Evolutionary conservation across 1,140 invertebrate genomes (phyloP).

Genomic region (Caenorhabditis briggsae): DNA sequence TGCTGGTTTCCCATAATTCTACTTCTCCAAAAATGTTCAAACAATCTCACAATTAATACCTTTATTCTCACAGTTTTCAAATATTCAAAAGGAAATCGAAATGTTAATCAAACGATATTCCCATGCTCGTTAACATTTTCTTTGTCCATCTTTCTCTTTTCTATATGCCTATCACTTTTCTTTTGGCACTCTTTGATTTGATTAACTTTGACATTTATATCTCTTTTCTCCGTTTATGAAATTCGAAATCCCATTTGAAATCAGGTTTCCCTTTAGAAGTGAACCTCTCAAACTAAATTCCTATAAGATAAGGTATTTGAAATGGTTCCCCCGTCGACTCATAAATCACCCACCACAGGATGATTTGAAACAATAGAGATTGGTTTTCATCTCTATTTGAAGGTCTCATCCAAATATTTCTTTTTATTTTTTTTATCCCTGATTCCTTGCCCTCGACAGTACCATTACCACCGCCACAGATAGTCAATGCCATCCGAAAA

Average conservation of each 20-base stretch:
- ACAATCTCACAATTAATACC: neutral
- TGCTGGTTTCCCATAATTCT: too few species aligned
- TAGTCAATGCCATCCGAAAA: slow-evolving; percentile 30
- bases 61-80: neutral
- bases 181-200: slow-evolving; percentile 35
- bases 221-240: neutral
- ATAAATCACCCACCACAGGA: neutral
- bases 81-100: slow-evolving; percentile 12
- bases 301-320: neutral
- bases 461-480: neutral
- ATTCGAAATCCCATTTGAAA: too few species aligned
- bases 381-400: neutral
- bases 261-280: too few species aligned
- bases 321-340: neutral
- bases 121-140: slow-evolving; percentile 9
- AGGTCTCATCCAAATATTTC: slow-evolving; percentile 46
- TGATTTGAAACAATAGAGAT: neutral
- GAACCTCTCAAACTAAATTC: too few species aligned
- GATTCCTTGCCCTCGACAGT: neutral
- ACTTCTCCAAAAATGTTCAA: neutral
- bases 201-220: slow-evolving; percentile 39
- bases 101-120: neutral
- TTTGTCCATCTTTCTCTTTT: neutral
- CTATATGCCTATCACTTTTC: slow-evolving; percentile 18
- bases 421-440: slow-evolving; percentile 3